Conservation (phyloP, 1,140 invertebrate species). For the Drosophila bocqueti region DNA sequence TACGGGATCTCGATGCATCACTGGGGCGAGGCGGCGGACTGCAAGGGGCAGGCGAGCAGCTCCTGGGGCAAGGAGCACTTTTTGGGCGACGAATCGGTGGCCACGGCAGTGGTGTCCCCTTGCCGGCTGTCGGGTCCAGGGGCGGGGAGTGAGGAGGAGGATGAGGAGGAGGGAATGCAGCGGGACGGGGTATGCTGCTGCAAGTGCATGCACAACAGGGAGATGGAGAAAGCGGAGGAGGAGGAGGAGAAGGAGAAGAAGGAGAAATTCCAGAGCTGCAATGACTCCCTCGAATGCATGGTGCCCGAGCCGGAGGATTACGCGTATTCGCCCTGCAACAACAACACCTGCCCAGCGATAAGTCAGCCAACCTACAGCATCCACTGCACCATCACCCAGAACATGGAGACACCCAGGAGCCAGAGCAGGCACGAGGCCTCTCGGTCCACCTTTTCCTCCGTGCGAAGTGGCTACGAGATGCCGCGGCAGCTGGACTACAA, state of each 20-base stretch:
- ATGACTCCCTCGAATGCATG: no score
- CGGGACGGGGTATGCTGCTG: background rate
- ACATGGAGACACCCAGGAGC: no score
- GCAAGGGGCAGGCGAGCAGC: background rate
- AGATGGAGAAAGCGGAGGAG: background rate
- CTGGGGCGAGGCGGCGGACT: slow-evolving; percentile 5
- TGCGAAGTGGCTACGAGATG: background rate
- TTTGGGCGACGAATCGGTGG: slow-evolving; percentile 41
- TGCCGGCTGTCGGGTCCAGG: background rate
- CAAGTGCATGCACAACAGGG: background rate
- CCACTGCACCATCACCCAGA: background rate
- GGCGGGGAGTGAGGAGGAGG: background rate
- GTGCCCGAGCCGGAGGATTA: background rate
- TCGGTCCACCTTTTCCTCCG: background rate
- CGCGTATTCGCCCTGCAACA: background rate
- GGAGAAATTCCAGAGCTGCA: background rate
- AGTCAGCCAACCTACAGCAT: background rate
- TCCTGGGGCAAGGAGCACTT: background rate
- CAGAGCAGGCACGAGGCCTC: no score
- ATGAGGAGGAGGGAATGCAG: no score
- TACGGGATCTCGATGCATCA: slow-evolving; percentile 54
- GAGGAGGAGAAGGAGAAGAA: no score
- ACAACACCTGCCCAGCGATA: background rate
- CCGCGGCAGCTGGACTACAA: background rate
- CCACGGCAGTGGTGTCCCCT: background rate